phyloP scores from a whole-genome alignment of 2,797 vertebrate species.

The Tarsius wallacei region DNA sequence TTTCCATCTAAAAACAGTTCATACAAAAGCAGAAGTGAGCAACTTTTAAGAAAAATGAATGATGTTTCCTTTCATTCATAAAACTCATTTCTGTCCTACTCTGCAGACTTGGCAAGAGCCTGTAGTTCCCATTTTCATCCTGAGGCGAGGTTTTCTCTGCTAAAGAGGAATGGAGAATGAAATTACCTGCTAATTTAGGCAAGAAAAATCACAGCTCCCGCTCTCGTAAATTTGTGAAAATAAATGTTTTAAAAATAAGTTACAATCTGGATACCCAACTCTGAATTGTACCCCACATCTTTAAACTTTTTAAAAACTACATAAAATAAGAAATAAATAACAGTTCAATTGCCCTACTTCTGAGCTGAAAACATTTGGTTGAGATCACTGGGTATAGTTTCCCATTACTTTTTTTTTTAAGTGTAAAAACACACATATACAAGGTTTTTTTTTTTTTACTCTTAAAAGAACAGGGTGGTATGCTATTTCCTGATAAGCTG shows the following conservation, averaged over 20 bases:
- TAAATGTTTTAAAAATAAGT: slow-evolving; percentile 69
- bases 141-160: slow-evolving; percentile 59
- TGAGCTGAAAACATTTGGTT: slow-evolving; percentile 65
- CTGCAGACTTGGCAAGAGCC: slow-evolving; percentile 65
- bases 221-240: slow-evolving; percentile 56
- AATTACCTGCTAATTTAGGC: slow-evolving; percentile 63
- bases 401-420: neutral
- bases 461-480: slow-evolving; percentile 37
- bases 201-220: slow-evolving; percentile 51
- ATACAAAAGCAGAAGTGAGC: slow-evolving; percentile 25
- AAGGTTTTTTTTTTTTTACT: slow-evolving; percentile 38
- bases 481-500: slow-evolving; percentile 65
- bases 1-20: slow-evolving; percentile 58
- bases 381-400: slow-evolving; percentile 52
- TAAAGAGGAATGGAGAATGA: slow-evolving; percentile 52
- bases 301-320: too few species aligned
- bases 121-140: slow-evolving; percentile 61
- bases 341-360: neutral
- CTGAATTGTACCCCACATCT: too few species aligned
- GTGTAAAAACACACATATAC: slow-evolving; percentile 47
- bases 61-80: slow-evolving; percentile 59
- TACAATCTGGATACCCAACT: neutral
- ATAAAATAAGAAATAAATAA: too few species aligned
- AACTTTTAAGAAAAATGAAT: slow-evolving; percentile 67
- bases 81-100: slow-evolving; percentile 28